Conservation (phyloP, 2,113 vertebrate species). For the Colistium nudipinnis region DNA sequence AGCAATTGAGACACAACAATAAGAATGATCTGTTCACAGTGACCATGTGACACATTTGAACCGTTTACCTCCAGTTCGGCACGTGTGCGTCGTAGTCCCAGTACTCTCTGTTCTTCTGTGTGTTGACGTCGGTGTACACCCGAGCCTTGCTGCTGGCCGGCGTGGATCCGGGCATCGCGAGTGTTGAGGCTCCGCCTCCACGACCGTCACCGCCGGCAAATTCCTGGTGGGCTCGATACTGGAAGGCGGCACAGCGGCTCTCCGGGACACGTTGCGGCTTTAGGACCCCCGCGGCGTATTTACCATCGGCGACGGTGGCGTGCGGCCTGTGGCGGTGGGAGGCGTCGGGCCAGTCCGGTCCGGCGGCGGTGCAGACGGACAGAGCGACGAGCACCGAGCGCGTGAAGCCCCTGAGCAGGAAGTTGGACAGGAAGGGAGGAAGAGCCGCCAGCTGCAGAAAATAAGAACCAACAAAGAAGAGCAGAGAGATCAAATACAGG, state of each 20-base stretch:
- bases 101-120: conserved; percentile 95
- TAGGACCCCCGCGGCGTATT: conserved; percentile 49
- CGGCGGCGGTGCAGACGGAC: conserved; percentile 69
- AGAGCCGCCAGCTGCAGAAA: conserved; percentile 75
- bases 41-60: too few relatives aligned
- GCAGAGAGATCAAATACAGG: neutral
- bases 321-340: conserved; percentile 46
- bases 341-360: conserved; percentile 52
- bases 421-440: conserved; percentile 62
- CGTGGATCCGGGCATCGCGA: conserved; percentile 94
- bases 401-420: conserved; percentile 70
- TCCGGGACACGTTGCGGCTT: conserved; percentile 45
- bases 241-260: conserved; percentile 66
- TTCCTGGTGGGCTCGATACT: conserved; percentile 54
- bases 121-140: conserved; percentile 97
- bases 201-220: conserved; percentile 69
- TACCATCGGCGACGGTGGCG: conserved; percentile 58
- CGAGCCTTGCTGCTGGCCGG: conserved; percentile 92
- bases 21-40: too few relatives aligned
- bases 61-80: conserved; percentile 91
- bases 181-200: conserved; percentile 71
- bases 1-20: too few relatives aligned
- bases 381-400: conserved; percentile 71
- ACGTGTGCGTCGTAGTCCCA: conserved; percentile 97
- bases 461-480: too few relatives aligned